A percentile compares a stretch with the other conserved stretches of the same genome.
These are phyloP conservation scores for Malachius bipustulatus DNA, from an alignment of 2,888 invertebrate genomes.

Conservation along the genomic window DNA sequence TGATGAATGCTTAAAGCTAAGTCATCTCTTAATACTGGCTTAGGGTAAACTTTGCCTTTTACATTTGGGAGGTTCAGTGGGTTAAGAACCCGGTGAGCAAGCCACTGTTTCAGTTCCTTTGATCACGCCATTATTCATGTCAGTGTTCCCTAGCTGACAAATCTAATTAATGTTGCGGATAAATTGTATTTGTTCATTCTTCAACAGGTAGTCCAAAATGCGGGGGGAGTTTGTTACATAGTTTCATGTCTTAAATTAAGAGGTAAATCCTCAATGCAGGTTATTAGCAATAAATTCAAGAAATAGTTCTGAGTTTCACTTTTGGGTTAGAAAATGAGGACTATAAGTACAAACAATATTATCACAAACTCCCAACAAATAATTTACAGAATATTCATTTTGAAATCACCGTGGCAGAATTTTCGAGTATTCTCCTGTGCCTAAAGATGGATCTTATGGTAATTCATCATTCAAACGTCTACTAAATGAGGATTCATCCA, in stretches of 20 bases:
- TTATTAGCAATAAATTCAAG: neutral
- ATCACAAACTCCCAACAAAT: constrained; percentile 1
- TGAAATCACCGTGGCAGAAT: neutral
- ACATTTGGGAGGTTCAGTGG: constrained; percentile 1
- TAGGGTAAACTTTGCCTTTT: constrained; percentile 2
- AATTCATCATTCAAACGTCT: constrained; percentile 1
- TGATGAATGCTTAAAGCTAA: neutral
- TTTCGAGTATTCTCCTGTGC: neutral
- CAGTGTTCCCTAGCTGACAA: no score
- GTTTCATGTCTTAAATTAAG: neutral
- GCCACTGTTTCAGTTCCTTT: neutral
- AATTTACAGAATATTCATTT: neutral
- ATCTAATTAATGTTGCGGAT: no score
- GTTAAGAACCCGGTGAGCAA: neutral
- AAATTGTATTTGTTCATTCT: constrained; percentile 1
- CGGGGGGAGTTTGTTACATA: neutral
- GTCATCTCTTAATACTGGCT: constrained; percentile 1
- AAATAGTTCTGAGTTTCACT: constrained; percentile 1
- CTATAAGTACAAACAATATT: constrained; percentile 1
- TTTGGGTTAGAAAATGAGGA: neutral
- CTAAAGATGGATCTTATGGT: neutral
- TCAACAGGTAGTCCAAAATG: neutral
- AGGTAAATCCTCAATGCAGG: constrained; percentile 3
- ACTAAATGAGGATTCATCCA: constrained; percentile 3
- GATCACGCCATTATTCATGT: no score